A percentile compares a stretch with the other conserved stretches of the same genome.
Evolutionary conservation across 2,888 invertebrate species (phyloP).

Genomic region (Cosmia pyralina): DNA sequence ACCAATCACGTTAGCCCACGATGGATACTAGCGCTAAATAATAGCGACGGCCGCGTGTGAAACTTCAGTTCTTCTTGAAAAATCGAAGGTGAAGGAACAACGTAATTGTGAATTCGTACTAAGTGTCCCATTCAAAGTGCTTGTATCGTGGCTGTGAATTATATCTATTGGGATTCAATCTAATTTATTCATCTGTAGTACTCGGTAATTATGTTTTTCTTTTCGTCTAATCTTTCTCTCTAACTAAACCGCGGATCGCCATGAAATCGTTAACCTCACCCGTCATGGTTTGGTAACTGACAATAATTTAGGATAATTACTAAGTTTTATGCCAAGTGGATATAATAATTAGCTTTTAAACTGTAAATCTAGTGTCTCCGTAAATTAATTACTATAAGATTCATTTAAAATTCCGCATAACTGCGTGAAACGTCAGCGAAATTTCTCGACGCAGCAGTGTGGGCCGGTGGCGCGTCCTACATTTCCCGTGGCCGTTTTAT

Average conservation of each 20-base stretch:
- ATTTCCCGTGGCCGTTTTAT: constrained; percentile 63
- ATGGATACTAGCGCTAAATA: constrained; percentile 90
- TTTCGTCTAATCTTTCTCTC: constrained; percentile 8
- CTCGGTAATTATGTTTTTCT: constrained; percentile 73
- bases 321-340: not conserved
- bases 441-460: constrained; percentile 78
- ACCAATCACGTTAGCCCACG: constrained; percentile 91
- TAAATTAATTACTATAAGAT: constrained; percentile 13
- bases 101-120: constrained; percentile 73
- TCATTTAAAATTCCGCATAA: constrained; percentile 51
- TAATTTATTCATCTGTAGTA: constrained; percentile 63
- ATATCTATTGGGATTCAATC: constrained; percentile 66
- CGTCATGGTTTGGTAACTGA: constrained; percentile 31
- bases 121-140: constrained; percentile 77
- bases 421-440: constrained; percentile 73
- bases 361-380: constrained; percentile 27
- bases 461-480: constrained; percentile 80
- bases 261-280: constrained; percentile 46
- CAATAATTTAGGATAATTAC: constrained; percentile 15
- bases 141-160: constrained; percentile 80
- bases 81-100: constrained; percentile 79
- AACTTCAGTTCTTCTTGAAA: constrained; percentile 86
- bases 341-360: constrained; percentile 3
- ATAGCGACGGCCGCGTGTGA: constrained; percentile 84
- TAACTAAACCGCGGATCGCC: constrained; percentile 5